Evolutionary conservation across 2,113 vertebrate genomes (phyloP).

Genomic region (Symphodus melops): DNA sequence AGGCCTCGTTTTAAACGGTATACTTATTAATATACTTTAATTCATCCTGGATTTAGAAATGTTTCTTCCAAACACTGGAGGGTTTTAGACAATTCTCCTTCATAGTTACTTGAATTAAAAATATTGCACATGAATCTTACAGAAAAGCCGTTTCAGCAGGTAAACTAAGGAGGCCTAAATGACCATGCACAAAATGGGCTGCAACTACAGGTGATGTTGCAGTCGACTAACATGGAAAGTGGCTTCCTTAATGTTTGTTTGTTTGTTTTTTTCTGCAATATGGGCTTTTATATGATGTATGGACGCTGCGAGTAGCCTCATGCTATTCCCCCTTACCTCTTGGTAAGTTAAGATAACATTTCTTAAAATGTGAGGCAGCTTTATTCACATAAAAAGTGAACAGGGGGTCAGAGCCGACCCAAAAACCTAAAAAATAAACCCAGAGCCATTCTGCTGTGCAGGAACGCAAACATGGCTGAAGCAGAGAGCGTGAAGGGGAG

Average conservation of each 20-base stretch:
- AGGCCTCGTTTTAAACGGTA: neutral
- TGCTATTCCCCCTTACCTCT: neutral
- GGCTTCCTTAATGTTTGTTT: too few relatives aligned
- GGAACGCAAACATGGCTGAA: slow-evolving; percentile 43
- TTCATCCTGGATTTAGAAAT: too few relatives aligned
- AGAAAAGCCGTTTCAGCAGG: too few relatives aligned
- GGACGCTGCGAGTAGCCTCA: neutral
- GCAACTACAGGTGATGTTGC: too few relatives aligned
- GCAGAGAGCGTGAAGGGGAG: slow-evolving; percentile 39
- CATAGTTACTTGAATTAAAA: neutral
- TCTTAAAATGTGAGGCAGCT: neutral
- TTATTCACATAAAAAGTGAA: neutral
- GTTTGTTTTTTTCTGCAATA: neutral
- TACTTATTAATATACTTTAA: too few relatives aligned
- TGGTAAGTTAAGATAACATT: neutral
- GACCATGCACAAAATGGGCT: too few relatives aligned
- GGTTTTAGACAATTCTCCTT: neutral
- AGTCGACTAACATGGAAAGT: neutral
- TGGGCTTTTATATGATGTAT: neutral
- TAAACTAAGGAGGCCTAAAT: too few relatives aligned
- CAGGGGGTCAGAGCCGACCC: slow-evolving; percentile 27
- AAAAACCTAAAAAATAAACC: slow-evolving; percentile 40
- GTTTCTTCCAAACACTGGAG: neutral
- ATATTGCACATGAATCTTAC: too few relatives aligned
- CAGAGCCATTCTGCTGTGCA: slow-evolving; percentile 10